Evolutionary conservation across 1,140 invertebrate species (phyloP).

Genomic region (Pomacea maculata): DNA sequence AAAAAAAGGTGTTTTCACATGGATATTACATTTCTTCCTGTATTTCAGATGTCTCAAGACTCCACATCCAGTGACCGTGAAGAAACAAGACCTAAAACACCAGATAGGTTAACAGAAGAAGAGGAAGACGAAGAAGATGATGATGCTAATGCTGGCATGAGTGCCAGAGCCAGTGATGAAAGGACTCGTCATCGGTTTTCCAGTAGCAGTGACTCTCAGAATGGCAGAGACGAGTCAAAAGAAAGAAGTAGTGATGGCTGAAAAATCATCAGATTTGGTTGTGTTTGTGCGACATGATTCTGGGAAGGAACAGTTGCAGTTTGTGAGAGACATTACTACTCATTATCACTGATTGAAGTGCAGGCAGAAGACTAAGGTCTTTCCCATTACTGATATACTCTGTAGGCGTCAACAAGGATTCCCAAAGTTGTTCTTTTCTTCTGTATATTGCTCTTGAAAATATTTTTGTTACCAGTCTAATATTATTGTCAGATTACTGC

Average conservation of each 20-base stretch:
- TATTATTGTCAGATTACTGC: too few relatives aligned
- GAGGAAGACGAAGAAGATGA: constrained; percentile 7
- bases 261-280: not conserved
- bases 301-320: too few relatives aligned
- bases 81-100: constrained; percentile 12
- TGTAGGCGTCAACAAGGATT: too few relatives aligned
- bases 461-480: too few relatives aligned
- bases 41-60: constrained; percentile 9
- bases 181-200: constrained; percentile 1
- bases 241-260: not conserved
- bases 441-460: too few relatives aligned
- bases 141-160: not conserved
- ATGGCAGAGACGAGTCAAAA: constrained; percentile 5
- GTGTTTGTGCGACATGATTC: not conserved
- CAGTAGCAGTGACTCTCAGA: not conserved
- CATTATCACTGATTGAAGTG: too few relatives aligned
- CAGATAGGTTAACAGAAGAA: constrained; percentile 11
- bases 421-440: too few relatives aligned
- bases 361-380: too few relatives aligned
- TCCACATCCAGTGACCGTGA: constrained; percentile 3
- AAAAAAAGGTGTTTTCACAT: too few relatives aligned
- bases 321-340: too few relatives aligned
- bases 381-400: too few relatives aligned
- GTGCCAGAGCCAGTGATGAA: not conserved
- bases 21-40: not conserved